Percentiles rank a stretch among this genome's conserved stretches.
Conservation (phyloP, 2,113 vertebrate species). For the Pterophyllum scalare region DNA sequence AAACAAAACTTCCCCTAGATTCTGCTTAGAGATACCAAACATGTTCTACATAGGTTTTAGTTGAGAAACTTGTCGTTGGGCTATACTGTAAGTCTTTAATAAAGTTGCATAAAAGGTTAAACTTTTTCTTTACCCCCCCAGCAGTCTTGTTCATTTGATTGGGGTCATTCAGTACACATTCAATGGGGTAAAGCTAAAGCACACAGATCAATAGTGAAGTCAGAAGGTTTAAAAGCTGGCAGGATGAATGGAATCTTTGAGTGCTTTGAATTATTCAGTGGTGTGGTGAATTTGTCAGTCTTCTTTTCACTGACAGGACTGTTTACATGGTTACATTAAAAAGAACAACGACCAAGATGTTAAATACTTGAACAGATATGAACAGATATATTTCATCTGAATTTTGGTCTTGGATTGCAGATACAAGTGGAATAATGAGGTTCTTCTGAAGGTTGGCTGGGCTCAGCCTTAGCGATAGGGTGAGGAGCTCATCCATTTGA, state of each 20-base stretch:
- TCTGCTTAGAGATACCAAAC: slow-evolving; percentile 25
- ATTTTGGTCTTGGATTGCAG: no score
- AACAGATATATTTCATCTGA: neutral
- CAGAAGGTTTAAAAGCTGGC: slow-evolving; percentile 74
- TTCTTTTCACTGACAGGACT: slow-evolving; percentile 55
- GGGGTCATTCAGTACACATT: slow-evolving; percentile 61
- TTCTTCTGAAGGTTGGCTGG: no score
- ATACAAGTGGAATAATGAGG: no score
- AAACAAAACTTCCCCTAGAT: slow-evolving; percentile 51
- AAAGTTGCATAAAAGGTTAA: slow-evolving; percentile 18
- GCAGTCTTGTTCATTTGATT: slow-evolving; percentile 52
- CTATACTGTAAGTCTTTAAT: neutral
- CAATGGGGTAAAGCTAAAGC: slow-evolving; percentile 53
- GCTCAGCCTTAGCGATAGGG: no score
- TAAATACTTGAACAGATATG: slow-evolving; percentile 38
- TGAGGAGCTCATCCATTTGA: no score
- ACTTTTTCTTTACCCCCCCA: slow-evolving; percentile 17
- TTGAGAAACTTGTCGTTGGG: neutral
- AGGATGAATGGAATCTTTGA: slow-evolving; percentile 68
- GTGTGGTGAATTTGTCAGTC: slow-evolving; percentile 57
- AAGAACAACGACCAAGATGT: slow-evolving; percentile 29
- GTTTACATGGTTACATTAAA: slow-evolving; percentile 55
- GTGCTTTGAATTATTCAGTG: slow-evolving; percentile 75
- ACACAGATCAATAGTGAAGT: slow-evolving; percentile 76
- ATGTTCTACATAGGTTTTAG: slow-evolving; percentile 14